A percentile compares a stretch with the other conserved stretches of the same genome.
These are phyloP conservation scores for Sesamia inferens DNA, from an alignment of 2,888 invertebrate genomes.

Conservation along the genomic window DNA sequence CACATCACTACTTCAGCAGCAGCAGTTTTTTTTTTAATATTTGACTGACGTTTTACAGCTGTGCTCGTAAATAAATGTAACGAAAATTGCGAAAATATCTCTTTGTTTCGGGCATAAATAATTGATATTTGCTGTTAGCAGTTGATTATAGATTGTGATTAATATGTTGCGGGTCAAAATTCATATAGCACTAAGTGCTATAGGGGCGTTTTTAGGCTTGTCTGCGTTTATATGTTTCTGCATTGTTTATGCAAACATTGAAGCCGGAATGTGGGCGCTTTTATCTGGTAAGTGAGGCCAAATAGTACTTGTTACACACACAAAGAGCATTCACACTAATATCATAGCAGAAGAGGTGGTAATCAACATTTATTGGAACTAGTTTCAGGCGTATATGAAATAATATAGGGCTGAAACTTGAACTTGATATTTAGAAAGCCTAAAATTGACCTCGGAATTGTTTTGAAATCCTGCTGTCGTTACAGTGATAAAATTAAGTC, in stretches of 20 bases:
- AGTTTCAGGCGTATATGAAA: background rate
- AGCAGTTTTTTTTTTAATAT: background rate
- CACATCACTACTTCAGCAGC: slow-evolving; percentile 21
- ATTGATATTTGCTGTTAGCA: slow-evolving; percentile 14
- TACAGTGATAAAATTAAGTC: background rate
- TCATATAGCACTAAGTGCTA: slow-evolving; percentile 81
- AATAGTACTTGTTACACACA: slow-evolving; percentile 22
- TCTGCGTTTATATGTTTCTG: slow-evolving; percentile 87
- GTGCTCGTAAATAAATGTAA: slow-evolving; percentile 45
- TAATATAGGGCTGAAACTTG: background rate
- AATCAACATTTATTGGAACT: background rate
- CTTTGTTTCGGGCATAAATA: slow-evolving; percentile 41
- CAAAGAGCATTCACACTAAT: background rate
- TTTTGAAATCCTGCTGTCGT: background rate
- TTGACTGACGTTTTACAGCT: slow-evolving; percentile 40
- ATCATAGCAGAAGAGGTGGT: background rate
- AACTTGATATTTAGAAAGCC: slow-evolving; percentile 8
- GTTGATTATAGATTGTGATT: slow-evolving; percentile 8
- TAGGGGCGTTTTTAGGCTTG: slow-evolving; percentile 80
- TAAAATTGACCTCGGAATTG: slow-evolving; percentile 4
- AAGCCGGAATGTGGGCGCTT: slow-evolving; percentile 87
- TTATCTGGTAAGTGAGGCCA: slow-evolving; percentile 80
- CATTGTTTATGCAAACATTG: slow-evolving; percentile 85
- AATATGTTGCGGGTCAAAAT: slow-evolving; percentile 83
- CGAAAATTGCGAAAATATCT: slow-evolving; percentile 18